Conservation (phyloP, 2,797 vertebrate genomes). For the Thamnophis elegans region DNA sequence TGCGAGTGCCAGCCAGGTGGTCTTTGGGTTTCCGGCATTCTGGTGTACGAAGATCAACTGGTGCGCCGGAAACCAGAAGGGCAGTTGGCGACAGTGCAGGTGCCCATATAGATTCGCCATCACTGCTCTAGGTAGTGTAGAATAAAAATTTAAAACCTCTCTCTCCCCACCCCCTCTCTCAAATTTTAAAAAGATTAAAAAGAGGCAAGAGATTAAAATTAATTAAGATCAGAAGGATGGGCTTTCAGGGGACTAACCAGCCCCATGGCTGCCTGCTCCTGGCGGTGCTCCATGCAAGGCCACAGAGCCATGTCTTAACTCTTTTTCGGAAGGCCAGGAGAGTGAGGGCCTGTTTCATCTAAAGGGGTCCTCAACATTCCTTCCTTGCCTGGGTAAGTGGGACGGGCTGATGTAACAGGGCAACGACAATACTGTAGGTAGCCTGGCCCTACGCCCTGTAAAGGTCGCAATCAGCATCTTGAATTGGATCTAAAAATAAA, state of each 20-base stretch:
- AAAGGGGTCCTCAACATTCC: too few relatives aligned
- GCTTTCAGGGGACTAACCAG: background rate
- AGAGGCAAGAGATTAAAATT: background rate
- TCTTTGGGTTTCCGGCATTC: too few relatives aligned
- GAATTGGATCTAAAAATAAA: background rate
- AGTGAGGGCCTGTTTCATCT: background rate
- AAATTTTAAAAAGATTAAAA: background rate
- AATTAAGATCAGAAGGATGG: background rate
- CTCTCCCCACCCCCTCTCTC: too few relatives aligned
- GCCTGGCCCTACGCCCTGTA: background rate
- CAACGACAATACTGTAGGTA: background rate
- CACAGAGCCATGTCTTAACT: background rate
- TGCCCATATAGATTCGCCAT: too few relatives aligned
- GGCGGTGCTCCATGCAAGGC: background rate
- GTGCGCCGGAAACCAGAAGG: too few relatives aligned
- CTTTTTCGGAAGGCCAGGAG: background rate
- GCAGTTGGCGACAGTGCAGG: too few relatives aligned
- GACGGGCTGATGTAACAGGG: background rate
- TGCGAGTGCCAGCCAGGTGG: too few relatives aligned
- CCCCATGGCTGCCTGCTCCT: background rate
- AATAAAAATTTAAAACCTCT: background rate
- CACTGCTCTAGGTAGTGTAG: background rate
- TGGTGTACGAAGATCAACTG: too few relatives aligned
- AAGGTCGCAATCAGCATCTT: background rate
- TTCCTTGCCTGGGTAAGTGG: too few relatives aligned